phyloP scores from a whole-genome alignment of 2,797 vertebrate species.

The Adrianichthys oophorus region DNA sequence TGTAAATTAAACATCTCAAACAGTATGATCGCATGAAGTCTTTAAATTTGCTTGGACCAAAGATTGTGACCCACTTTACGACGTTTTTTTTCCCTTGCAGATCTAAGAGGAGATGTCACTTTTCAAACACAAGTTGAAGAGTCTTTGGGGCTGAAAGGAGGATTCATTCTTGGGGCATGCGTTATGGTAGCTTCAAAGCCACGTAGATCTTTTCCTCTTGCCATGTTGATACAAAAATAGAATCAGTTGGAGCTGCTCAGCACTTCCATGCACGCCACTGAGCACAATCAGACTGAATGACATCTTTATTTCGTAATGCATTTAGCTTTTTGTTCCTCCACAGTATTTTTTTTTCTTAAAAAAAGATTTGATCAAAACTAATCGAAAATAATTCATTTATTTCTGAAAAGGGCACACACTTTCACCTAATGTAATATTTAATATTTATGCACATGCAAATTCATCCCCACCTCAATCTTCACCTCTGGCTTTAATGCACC shows the following conservation, averaged over 20 bases:
- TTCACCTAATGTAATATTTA: background rate
- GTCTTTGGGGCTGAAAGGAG: background rate
- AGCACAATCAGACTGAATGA: background rate
- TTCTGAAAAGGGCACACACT: background rate
- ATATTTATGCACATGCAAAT: background rate
- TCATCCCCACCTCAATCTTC: background rate
- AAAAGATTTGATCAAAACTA: slow-evolving; percentile 1
- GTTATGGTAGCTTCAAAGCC: background rate
- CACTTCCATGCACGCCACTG: background rate
- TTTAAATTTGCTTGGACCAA: background rate
- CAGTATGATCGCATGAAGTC: background rate
- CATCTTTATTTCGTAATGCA: background rate
- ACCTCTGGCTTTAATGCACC: background rate
- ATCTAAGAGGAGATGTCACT: background rate
- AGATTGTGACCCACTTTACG: background rate
- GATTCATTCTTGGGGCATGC: background rate
- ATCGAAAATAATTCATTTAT: background rate
- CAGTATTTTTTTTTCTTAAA: background rate
- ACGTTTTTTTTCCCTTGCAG: background rate
- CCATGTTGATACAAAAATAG: slow-evolving; percentile 4
- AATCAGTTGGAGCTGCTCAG: background rate
- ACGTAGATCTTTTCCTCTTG: slow-evolving; percentile 1
- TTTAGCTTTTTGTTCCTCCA: background rate
- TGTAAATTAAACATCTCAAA: background rate
- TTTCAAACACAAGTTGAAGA: background rate